Evolutionary conservation across 2,888 invertebrate genomes (phyloP), one percentile per base, ranked within the genome.

Genomic region (Drosophila mayaguana): DNA sequence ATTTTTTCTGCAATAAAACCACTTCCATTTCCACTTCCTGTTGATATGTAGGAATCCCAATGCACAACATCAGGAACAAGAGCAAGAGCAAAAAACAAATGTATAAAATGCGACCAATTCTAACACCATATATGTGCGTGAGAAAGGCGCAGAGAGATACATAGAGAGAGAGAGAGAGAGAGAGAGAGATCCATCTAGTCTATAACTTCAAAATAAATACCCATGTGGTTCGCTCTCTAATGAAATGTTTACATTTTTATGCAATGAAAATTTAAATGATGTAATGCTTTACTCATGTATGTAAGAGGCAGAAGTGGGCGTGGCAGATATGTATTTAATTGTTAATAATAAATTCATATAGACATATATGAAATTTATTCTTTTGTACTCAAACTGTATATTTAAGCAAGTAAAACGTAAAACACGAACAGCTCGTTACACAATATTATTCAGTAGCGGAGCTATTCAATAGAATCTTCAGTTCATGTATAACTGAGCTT

Each of bases 21-120:
- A 86, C 84, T 86, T 83, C 78, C 84, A 81, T 63, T 46, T 46
- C 25, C 16, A 46, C 25, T 81, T 84, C 84, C 89, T 83, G 81
- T 84, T 84, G 75, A 73, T 75, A 78, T 72, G 67, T 69, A 66
- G 75, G 78, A 83, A 75, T 56, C 75, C 45, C 54, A 54, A 42
- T 71, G 43, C 54, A 60, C 32, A 60, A 48, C 65, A 63, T 25
- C 42, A 43, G 45, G 18, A 63, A 12, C 59, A 64, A 18, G 22
- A 63, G 12, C 42, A 69, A 25, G 32, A 54, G 3, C 18, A 54
- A n/a, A 34, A 46, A 42, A 20, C 1, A 28, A 28, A 25, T 25
- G 5, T 40, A 53, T 61, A 42, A 11, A 2, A n/a, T 18, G 9
- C 62, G 72, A 56, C 72, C 69, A 60, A 69, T 82, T 88, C 87